A percentile compares a stretch with the other conserved stretches of the same genome.
phyloP scores from a whole-genome alignment of 2,113 vertebrate species.

The Orthonyx spaldingii region DNA sequence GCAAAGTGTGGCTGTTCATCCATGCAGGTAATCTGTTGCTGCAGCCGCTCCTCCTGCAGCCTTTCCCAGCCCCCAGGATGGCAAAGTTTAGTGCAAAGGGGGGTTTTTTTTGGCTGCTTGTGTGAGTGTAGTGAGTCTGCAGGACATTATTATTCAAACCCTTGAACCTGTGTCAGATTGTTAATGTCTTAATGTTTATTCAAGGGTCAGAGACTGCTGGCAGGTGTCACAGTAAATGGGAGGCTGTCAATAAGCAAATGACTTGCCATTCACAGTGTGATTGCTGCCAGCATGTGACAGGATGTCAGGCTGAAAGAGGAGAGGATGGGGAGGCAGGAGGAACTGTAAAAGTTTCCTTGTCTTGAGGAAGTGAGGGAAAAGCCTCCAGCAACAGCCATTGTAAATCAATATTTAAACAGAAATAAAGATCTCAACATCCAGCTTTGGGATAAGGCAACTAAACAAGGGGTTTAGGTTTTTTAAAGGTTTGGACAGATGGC shows the following conservation, averaged over 20 bases:
- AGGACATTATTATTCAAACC: slow-evolving; percentile 53
- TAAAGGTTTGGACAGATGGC: neutral
- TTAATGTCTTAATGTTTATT: slow-evolving; percentile 78
- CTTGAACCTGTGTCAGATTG: slow-evolving; percentile 62
- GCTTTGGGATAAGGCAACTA: neutral
- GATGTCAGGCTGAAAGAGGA: slow-evolving; percentile 42
- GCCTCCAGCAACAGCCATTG: neutral
- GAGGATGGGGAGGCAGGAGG: neutral
- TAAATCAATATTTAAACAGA: slow-evolving; percentile 1
- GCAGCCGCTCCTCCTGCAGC: neutral
- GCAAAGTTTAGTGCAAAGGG: neutral
- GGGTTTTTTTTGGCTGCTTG: neutral
- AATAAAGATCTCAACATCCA: neutral
- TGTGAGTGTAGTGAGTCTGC: neutral
- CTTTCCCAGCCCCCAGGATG: neutral
- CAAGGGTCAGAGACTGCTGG: slow-evolving; percentile 66
- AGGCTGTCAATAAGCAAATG: slow-evolving; percentile 72
- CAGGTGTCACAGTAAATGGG: slow-evolving; percentile 73
- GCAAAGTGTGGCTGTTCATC: slow-evolving; percentile 11
- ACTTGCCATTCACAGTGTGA: slow-evolving; percentile 64
- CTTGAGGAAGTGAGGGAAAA: neutral
- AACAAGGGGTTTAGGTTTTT: neutral
- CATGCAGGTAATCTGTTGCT: neutral
- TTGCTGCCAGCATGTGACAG: slow-evolving; percentile 49
- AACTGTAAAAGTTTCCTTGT: neutral